These are phyloP conservation scores for Fulmarus glacialis DNA, from an alignment of 2,113 vertebrate species.

Conservation along the genomic window DNA sequence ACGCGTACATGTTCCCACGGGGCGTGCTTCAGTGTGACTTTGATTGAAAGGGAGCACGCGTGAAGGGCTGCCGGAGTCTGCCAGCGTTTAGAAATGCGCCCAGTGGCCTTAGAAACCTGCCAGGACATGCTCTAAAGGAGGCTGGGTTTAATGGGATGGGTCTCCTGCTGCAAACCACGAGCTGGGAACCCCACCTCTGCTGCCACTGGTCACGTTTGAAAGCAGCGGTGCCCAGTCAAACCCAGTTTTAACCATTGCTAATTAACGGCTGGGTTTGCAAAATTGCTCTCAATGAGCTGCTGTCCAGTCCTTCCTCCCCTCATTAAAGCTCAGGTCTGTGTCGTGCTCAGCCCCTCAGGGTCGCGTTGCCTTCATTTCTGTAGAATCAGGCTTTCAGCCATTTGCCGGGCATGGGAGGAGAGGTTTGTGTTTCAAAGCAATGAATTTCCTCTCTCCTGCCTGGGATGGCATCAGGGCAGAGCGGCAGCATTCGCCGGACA, in stretches of 20 bases:
- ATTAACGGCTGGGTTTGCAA: neutral
- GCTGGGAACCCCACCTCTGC: neutral
- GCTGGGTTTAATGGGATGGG: accelerated
- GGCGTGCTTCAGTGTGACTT: accelerated
- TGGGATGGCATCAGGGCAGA: accelerated
- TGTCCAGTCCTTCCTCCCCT: accelerated
- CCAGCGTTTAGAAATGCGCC: accelerated
- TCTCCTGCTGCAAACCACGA: neutral
- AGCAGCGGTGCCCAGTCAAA: neutral
- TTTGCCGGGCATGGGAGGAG: accelerated
- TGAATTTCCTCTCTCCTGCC: neutral
- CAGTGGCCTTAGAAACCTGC: neutral
- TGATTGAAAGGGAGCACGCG: accelerated
- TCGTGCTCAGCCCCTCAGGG: neutral
- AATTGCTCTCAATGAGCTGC: neutral
- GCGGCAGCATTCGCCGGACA: accelerated
- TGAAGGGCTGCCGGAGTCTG: neutral
- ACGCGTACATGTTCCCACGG: accelerated
- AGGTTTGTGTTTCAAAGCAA: neutral
- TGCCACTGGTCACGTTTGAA: accelerated
- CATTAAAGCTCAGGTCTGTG: neutral
- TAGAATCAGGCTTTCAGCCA: neutral
- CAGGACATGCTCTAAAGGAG: neutral
- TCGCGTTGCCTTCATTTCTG: neutral
- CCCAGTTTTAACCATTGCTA: accelerated